These are phyloP conservation scores for Okamejei kenojei DNA, from an alignment of 2,797 vertebrate species.

Conservation along the genomic window DNA sequence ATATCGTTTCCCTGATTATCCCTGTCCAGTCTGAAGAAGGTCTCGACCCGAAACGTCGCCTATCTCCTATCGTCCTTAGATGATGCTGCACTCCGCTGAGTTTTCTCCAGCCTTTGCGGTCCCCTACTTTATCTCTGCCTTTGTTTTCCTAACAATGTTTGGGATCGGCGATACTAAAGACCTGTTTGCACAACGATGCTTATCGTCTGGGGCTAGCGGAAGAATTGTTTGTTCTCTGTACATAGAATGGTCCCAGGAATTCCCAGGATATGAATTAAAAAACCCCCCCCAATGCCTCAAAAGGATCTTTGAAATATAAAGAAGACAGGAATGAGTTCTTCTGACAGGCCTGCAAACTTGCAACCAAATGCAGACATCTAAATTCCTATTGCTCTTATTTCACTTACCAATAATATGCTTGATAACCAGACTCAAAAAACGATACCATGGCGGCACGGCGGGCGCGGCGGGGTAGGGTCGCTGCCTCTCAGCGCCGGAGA, in stretches of 20 bases:
- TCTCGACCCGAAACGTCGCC: too few relatives aligned
- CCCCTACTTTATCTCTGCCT: too few relatives aligned
- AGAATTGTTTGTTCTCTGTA: background rate
- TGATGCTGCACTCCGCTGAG: too few relatives aligned
- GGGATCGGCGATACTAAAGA: background rate
- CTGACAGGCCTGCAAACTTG: background rate
- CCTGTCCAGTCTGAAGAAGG: too few relatives aligned
- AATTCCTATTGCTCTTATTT: background rate
- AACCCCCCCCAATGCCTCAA: too few relatives aligned
- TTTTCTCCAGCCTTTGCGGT: too few relatives aligned
- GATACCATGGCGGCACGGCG: background rate
- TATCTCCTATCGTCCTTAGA: too few relatives aligned
- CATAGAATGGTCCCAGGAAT: background rate
- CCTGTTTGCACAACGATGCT: too few relatives aligned
- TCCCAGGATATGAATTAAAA: background rate
- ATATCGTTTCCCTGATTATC: too few relatives aligned
- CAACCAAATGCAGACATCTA: background rate
- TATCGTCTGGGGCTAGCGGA: too few relatives aligned
- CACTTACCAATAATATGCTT: background rate
- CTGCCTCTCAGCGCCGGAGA: too few relatives aligned
- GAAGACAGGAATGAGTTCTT: background rate
- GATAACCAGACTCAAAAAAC: background rate
- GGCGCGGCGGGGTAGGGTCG: too few relatives aligned
- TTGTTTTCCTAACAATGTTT: background rate
- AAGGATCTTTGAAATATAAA: background rate